Evolutionary conservation across 1,140 invertebrate species (phyloP).

Genomic region (Diuraphis noxia): DNA sequence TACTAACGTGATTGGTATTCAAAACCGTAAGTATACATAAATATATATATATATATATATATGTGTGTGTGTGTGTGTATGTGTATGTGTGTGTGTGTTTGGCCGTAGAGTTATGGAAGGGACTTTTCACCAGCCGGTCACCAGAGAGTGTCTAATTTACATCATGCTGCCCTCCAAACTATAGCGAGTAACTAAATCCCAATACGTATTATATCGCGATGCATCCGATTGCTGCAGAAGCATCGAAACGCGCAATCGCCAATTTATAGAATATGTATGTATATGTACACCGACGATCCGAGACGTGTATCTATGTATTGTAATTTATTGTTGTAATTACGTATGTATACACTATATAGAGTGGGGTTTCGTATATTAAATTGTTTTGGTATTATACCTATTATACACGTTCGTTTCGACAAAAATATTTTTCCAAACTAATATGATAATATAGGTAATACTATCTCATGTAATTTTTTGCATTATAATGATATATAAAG

Average conservation of each 20-base stretch:
- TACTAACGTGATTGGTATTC: slow-evolving; percentile 44
- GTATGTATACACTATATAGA: too few relatives aligned
- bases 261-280: not conserved
- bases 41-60: not conserved
- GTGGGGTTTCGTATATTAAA: too few relatives aligned
- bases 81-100: too few relatives aligned
- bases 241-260: not conserved
- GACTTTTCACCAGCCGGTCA: slow-evolving; percentile 46
- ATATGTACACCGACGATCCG: not conserved
- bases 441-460: too few relatives aligned
- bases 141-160: slow-evolving; percentile 47
- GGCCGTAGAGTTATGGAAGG: slow-evolving; percentile 15
- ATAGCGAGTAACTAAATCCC: slow-evolving; percentile 26
- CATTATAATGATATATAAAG: too few relatives aligned
- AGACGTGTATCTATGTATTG: not conserved
- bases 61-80: too few relatives aligned
- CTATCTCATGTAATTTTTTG: not conserved
- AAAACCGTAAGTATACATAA: not conserved
- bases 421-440: slow-evolving; percentile 22
- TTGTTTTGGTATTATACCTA: too few relatives aligned
- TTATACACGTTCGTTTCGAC: not conserved
- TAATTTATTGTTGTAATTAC: too few relatives aligned
- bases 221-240: slow-evolving; percentile 3
- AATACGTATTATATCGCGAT: slow-evolving; percentile 28
- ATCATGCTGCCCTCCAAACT: not conserved